Percentiles rank a stretch among this genome's conserved stretches.
Conservation (phyloP, 1,140 invertebrate species). For the Cotesia chilonis region DNA sequence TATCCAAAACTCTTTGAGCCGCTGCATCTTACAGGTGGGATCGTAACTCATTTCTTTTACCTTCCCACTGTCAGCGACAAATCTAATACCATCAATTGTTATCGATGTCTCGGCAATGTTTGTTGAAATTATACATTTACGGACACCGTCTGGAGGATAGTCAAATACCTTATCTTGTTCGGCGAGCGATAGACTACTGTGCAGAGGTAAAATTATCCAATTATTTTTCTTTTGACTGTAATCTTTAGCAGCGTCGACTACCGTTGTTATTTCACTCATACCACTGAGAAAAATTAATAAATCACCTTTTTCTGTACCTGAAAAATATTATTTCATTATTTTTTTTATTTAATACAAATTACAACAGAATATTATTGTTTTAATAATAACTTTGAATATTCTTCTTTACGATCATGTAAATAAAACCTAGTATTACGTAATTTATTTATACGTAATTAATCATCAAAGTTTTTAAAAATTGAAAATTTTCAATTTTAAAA, state of each 20-base stretch:
- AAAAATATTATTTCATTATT: slow-evolving; percentile 51
- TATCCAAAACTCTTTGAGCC: slow-evolving; percentile 94
- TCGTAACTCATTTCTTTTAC: slow-evolving; percentile 98
- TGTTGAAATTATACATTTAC: slow-evolving; percentile 98
- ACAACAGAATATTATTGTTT: too few relatives aligned
- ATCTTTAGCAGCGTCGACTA: slow-evolving; percentile 86
- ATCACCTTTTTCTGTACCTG: slow-evolving; percentile 89
- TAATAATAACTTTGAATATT: too few relatives aligned
- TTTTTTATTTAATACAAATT: neutral
- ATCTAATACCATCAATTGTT: slow-evolving; percentile 97
- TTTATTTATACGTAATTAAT: too few relatives aligned
- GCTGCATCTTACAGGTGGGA: slow-evolving; percentile 85
- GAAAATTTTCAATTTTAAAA: too few relatives aligned
- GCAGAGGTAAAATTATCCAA: slow-evolving; percentile 96
- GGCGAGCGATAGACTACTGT: slow-evolving; percentile 89
- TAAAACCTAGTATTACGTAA: too few relatives aligned
- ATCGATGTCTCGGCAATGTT: slow-evolving; percentile 99
- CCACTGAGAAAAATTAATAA: slow-evolving; percentile 96
- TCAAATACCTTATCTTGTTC: slow-evolving; percentile 99
- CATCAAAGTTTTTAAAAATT: too few relatives aligned
- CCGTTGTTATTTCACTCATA: slow-evolving; percentile 90
- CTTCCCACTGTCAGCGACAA: slow-evolving; percentile 97
- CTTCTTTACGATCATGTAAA: too few relatives aligned
- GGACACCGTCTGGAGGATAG: slow-evolving; percentile 90
- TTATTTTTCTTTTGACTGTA: slow-evolving; percentile 82